A percentile compares a stretch with the other conserved stretches of the same genome.
These are phyloP conservation scores for Hucho hucho DNA, from an alignment of 2,113 vertebrate genomes.

Conservation along the genomic window DNA sequence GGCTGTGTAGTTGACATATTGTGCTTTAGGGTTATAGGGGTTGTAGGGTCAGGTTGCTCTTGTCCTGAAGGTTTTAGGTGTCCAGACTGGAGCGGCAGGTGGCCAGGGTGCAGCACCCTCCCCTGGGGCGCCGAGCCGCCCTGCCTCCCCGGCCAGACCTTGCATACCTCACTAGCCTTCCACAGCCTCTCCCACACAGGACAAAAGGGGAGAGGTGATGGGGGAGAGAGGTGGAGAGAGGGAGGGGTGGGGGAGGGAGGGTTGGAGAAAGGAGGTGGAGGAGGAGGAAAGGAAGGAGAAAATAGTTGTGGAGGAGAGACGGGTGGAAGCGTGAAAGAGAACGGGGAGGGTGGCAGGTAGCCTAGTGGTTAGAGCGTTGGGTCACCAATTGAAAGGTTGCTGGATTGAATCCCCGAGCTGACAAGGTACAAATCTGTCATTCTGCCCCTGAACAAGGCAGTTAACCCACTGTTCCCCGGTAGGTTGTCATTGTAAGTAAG, in stretches of 20 bases:
- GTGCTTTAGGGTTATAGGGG: constrained; percentile 49
- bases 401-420: too few relatives aligned
- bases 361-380: too few relatives aligned
- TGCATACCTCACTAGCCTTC: constrained; percentile 26
- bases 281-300: neutral
- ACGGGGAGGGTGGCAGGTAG: neutral
- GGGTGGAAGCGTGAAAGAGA: neutral
- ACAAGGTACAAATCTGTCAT: too few relatives aligned
- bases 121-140: constrained; percentile 58
- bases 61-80: constrained; percentile 48
- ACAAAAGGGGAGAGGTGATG: constrained; percentile 35
- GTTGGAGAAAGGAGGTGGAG: constrained; percentile 19
- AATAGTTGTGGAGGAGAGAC: neutral
- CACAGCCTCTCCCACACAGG: constrained; percentile 47
- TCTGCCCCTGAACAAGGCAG: too few relatives aligned
- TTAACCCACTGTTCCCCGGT: too few relatives aligned
- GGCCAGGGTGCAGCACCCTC: constrained; percentile 53
- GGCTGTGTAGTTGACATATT: constrained; percentile 58
- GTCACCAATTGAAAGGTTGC: too few relatives aligned
- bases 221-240: constrained; percentile 18
- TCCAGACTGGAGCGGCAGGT: constrained; percentile 68
- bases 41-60: constrained; percentile 14
- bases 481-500: too few relatives aligned
- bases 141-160: constrained; percentile 6
- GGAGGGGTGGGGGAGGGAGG: constrained; percentile 27